Evolutionary conservation across 1,140 invertebrate species (phyloP).

Genomic region (Conus betulinus): DNA sequence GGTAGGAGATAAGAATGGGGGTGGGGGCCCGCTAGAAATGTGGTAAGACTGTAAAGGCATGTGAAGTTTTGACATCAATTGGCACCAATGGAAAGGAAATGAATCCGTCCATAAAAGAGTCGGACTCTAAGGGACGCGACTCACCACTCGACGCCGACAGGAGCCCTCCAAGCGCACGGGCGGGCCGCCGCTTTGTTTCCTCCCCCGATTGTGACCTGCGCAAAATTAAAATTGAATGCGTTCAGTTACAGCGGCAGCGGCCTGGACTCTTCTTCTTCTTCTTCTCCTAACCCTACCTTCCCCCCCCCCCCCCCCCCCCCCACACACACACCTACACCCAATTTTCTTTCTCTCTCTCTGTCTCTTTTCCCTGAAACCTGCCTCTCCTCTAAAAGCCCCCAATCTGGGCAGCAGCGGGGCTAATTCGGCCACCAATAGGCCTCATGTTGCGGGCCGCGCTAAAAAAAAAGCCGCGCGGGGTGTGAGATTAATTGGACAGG

Average conservation of each 20-base stretch:
- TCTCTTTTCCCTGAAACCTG: no score
- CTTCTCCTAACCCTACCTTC: no score
- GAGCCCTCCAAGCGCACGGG: not conserved
- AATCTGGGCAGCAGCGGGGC: conserved; percentile 31
- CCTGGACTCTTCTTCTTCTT: no score
- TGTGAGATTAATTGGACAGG: conserved; percentile 35
- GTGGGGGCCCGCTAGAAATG: conserved; percentile 23
- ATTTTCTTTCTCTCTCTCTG: no score
- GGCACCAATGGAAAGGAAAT: conserved; percentile 50
- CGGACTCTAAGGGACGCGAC: conserved; percentile 30
- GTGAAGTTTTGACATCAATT: conserved; percentile 52
- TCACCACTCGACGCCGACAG: conserved; percentile 35
- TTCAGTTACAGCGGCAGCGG: conserved; percentile 38
- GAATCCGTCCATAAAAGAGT: conserved; percentile 48
- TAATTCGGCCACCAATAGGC: conserved; percentile 37
- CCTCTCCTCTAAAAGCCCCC: conserved; percentile 24
- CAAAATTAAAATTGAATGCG: conserved; percentile 50
- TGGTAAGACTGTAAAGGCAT: conserved; percentile 50
- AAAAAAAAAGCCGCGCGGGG: conserved; percentile 8
- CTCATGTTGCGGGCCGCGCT: conserved; percentile 18
- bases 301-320: no score
- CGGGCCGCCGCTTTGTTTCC: conserved; percentile 41
- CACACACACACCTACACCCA: no score
- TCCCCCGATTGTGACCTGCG: conserved; percentile 41
- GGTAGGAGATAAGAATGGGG: no score